Base-by-base conservation (phyloP, 2,113 vertebrate genomes). In the Corythornis vintsioides region DNA sequence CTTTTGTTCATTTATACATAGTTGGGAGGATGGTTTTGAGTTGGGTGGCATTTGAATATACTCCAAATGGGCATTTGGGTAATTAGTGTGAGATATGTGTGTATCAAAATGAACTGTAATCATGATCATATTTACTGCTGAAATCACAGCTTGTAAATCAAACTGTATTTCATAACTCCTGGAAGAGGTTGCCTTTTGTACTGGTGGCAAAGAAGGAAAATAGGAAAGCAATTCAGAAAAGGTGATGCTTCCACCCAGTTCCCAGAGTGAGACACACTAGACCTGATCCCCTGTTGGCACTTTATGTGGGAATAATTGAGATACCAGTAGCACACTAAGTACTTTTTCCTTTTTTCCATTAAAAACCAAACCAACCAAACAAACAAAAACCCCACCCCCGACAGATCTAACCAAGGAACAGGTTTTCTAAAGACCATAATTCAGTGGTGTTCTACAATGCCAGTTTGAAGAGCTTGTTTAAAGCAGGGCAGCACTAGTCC, bases 91-190 rank as follows among this genome's bases (percentile, higher is more conserved):
- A 67, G n/a, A n/a, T 35, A 53, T 69, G 55, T 87, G 38, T 88
- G 63, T 91, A 95, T 96, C 92, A 87, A 83, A 90, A 69, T 81
- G 56, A 93, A 11, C 55, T 78, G 79, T 82, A 91, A 87, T 80
- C 84, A 92, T 88, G 90, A 74, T 67, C 28, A 24, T 92, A 70
- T 77, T 83, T 93, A 88, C 35, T 74, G 75, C 75, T 66, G 95
- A 74, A 91, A 92, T 96, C 78, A 75, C 63, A 88, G 67, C 73
- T 86, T 92, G 86, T 88, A 94, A 89, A 80, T 81, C 78, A 93
- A 90, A 88, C 57, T 35, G 14, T 85, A 28, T 45, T 94, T 86
- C 40, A 59, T 91, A 82, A 88, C 61, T 83, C 53, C 93, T 82
- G 63, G 83, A 69, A 94, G 90, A 25, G 45, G 57, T 38, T 95